Conservation (phyloP, 2,888 invertebrate genomes). For the Caenorhabditis sinica region DNA sequence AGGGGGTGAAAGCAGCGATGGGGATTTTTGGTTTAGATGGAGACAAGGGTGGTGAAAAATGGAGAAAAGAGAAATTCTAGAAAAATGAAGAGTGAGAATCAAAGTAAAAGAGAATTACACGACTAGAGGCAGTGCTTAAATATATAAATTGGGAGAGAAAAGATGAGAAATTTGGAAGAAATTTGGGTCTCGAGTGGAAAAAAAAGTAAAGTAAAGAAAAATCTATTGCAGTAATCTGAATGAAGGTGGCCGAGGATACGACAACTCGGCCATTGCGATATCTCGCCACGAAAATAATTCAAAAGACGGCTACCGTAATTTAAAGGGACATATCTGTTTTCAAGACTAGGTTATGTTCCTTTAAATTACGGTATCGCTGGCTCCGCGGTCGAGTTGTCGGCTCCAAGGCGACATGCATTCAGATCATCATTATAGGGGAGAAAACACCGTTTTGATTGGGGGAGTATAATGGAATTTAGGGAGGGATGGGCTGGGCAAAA, state of each 20-base stretch:
- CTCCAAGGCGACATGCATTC: no score
- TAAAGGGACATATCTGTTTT: no score
- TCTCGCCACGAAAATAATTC: no score
- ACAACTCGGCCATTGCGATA: no score
- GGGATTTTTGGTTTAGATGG: constrained; percentile 3
- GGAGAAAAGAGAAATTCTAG: neutral
- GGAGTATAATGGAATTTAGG: constrained; percentile 1
- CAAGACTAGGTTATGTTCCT: no score
- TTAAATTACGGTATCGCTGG: no score
- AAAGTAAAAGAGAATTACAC: constrained; percentile 46
- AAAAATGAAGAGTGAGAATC: constrained; percentile 39
- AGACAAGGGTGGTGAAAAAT: no score
- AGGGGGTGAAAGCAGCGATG: constrained; percentile 36
- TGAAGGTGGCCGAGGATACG: no score
- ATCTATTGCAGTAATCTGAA: no score
- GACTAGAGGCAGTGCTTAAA: constrained; percentile 65
- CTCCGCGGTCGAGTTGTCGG: no score
- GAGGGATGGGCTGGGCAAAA: neutral
- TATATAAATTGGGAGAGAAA: constrained; percentile 15
- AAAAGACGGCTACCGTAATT: no score
- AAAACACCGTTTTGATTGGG: constrained; percentile 27
- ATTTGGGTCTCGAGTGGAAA: constrained; percentile 33
- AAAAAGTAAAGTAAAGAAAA: neutral
- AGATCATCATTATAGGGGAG: neutral
- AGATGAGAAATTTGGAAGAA: neutral